These are phyloP conservation scores for Recurvirostra avosetta DNA, from an alignment of 2,113 vertebrate species.

Conservation along the genomic window DNA sequence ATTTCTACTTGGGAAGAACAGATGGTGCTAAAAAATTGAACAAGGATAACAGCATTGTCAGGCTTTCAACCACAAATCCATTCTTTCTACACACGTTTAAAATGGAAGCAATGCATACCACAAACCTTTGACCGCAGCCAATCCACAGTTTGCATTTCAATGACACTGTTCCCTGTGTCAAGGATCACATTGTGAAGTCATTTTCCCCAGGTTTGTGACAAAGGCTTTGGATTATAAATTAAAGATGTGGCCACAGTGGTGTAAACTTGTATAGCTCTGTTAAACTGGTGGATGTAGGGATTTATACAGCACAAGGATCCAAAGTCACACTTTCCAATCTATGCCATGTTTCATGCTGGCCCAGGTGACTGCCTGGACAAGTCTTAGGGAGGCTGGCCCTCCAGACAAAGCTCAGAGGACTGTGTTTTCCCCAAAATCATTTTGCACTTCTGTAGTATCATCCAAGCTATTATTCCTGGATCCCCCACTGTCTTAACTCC, in stretches of 20 bases:
- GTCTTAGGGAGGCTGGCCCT: not conserved
- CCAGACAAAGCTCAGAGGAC: not conserved
- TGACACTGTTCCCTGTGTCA: not conserved
- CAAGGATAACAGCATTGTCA: slow-evolving; percentile 67
- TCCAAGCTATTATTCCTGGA: not conserved
- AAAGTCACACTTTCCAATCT: not conserved
- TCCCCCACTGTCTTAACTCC: not conserved
- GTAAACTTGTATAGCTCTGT: not conserved
- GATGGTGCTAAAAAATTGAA: slow-evolving; percentile 68
- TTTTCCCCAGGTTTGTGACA: not conserved
- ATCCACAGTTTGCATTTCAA: not conserved
- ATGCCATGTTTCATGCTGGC: not conserved
- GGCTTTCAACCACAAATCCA: slow-evolving; percentile 58
- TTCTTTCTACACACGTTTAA: not conserved
- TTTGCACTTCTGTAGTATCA: not conserved
- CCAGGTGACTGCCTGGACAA: not conserved
- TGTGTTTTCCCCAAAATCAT: not conserved
- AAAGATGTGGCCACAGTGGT: not conserved
- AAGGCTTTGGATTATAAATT: not conserved
- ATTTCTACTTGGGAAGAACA: slow-evolving; percentile 73
- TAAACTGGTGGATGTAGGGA: not conserved
- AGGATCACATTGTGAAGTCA: not conserved
- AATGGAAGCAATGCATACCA: not conserved
- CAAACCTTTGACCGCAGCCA: not conserved
- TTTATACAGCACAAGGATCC: not conserved